Conservation (phyloP, 2,113 vertebrate genomes). For the Larimichthys crocea region DNA sequence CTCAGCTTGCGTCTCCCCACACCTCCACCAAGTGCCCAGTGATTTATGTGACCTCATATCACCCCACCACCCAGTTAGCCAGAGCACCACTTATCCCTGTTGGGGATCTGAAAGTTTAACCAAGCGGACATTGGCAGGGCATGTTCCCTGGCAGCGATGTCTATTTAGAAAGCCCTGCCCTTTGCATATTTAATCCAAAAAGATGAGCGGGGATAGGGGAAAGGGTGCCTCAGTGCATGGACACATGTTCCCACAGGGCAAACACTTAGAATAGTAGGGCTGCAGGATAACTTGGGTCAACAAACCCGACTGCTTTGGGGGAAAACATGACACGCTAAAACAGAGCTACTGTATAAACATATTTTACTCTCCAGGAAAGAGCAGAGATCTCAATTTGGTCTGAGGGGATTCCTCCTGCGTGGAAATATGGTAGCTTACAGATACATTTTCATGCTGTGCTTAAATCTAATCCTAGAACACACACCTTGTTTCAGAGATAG, state of each 20-base stretch:
- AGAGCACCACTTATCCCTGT: slow-evolving; percentile 42
- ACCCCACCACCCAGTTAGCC: slow-evolving; percentile 18
- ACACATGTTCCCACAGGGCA: slow-evolving; percentile 49
- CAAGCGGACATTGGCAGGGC: slow-evolving; percentile 39
- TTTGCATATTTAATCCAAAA: slow-evolving; percentile 73
- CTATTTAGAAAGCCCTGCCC: slow-evolving; percentile 45
- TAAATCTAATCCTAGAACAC: background rate
- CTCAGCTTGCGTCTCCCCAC: background rate
- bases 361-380: slow-evolving; percentile 25
- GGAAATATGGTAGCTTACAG: background rate
- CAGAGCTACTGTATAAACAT: slow-evolving; percentile 22
- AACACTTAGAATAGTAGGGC: slow-evolving; percentile 38
- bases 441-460: background rate
- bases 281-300: slow-evolving; percentile 41
- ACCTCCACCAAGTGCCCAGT: slow-evolving; percentile 1
- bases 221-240: slow-evolving; percentile 34
- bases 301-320: slow-evolving; percentile 10
- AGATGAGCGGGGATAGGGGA: slow-evolving; percentile 48
- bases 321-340: slow-evolving; percentile 18
- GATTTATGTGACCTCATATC: slow-evolving; percentile 32
- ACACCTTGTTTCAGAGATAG: background rate
- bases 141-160: slow-evolving; percentile 44
- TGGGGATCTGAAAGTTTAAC: slow-evolving; percentile 71
- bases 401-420: background rate
- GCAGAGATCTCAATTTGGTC: slow-evolving; percentile 18